Percentiles rank a stretch among this genome's conserved stretches.
phyloP scores from a whole-genome alignment of 1,140 invertebrate species.

The Drosophila insularis region DNA sequence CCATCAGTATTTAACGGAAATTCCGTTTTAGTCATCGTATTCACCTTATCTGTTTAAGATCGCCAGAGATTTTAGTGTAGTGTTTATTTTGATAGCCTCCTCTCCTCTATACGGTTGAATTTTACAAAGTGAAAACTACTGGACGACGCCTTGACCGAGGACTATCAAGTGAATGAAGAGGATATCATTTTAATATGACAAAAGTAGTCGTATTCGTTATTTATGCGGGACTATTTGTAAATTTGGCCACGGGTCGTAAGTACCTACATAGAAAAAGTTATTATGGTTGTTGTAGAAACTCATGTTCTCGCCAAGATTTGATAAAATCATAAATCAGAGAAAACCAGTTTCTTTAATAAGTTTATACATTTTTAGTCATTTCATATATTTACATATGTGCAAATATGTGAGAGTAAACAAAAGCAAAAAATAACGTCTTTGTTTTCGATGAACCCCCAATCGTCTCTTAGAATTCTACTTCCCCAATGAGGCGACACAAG shows the following conservation, averaged over 20 bases:
- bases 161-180: conserved; percentile 9
- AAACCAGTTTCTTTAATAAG: conserved; percentile 11
- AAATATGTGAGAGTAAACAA: neutral
- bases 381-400: neutral
- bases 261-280: conserved; percentile 3
- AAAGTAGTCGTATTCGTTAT: conserved; percentile 27
- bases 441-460: conserved; percentile 10
- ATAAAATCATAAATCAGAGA: neutral
- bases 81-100: conserved; percentile 49
- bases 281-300: neutral
- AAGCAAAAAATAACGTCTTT: conserved; percentile 18
- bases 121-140: conserved; percentile 26
- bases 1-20: conserved; percentile 21
- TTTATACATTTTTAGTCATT: neutral
- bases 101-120: conserved; percentile 18
- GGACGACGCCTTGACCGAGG: conserved; percentile 56
- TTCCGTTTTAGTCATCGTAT: conserved; percentile 45
- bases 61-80: conserved; percentile 25
- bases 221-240: conserved; percentile 32
- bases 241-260: conserved; percentile 10
- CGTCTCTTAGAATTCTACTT: conserved; percentile 68
- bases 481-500: conserved; percentile 69
- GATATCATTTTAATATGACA: conserved; percentile 38
- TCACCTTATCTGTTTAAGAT: conserved; percentile 16
- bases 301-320: neutral